Evolutionary conservation across 2,797 vertebrate genomes (phyloP), one percentile per base, ranked within the genome.

Genomic region (Anabas testudineus): DNA sequence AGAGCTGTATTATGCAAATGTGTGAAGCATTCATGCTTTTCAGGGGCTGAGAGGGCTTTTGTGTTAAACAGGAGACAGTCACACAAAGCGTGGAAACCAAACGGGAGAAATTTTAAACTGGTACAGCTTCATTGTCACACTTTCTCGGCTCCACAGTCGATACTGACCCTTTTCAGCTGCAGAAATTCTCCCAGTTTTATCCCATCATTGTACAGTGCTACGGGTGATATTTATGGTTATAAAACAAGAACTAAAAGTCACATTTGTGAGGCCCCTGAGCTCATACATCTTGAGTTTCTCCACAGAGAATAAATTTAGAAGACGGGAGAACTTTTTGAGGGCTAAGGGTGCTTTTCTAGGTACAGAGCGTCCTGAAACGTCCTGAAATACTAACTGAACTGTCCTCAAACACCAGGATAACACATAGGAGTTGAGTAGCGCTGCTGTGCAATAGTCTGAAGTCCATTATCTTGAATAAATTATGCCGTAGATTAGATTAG

Each of bases 1-100:
- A 51, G 16, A 72, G 64, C 59, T 5, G 41, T 74, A 64, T 86
- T 81, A 86, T 87, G 79, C 54, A 89, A 85, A 89, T 81, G 74
- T 72, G 0, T 41, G 72, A 58, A 63, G 80, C 79, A 57, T 88
- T 81, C 69, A 77, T n/a, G 42, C 65, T 58, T 75, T 82, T 84
- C 82, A 80, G 15, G 18, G 45, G 56, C 55, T 80, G 82, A 84
- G 47, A 73, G 70, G 68, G 48, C 80, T 83, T 88, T 85, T 87
- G 87, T 85, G 76, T 76, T 46, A 45, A 39, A 37, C 36, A 66
- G 53, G 67, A 86, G 83, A 86, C 86, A 53, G 71, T 21, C 26
- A 0, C 58, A 82, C 83, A 91, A 88, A 83, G 67, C 37, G 12
- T 32, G 56, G 47, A 60, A 70, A 74, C 52, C 72, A 59, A 74